phyloP scores from a whole-genome alignment of 2,797 vertebrate genomes.

The Anomalospiza imberbis region DNA sequence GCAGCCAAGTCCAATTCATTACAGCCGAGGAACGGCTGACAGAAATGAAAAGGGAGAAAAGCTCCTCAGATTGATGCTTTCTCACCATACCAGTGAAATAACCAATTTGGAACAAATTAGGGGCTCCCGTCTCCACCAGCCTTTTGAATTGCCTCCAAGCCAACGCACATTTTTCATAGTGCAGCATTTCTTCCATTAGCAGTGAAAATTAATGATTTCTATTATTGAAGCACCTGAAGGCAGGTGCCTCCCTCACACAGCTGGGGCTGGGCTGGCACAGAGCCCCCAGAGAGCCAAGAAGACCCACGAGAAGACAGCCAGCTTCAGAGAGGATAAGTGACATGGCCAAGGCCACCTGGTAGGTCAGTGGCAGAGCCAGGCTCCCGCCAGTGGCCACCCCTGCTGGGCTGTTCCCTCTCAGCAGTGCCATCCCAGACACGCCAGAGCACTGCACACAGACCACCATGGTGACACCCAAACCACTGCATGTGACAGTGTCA shows the following conservation, averaged over 20 bases:
- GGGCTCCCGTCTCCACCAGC: slow-evolving; percentile 1
- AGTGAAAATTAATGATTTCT: slow-evolving; percentile 18
- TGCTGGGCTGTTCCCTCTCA: background rate
- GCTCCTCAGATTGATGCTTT: slow-evolving; percentile 10
- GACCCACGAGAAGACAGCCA: fast-evolving
- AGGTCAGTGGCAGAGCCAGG: background rate
- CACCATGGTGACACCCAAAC: fast-evolving
- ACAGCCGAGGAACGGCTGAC: background rate
- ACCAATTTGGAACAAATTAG: slow-evolving; percentile 43
- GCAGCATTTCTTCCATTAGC: background rate
- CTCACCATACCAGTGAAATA: slow-evolving; percentile 13
- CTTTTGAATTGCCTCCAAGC: slow-evolving; percentile 14
- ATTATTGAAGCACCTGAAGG: background rate
- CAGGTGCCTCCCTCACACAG: background rate
- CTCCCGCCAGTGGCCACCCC: background rate
- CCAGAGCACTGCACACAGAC: background rate
- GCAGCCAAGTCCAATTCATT: slow-evolving; percentile 14
- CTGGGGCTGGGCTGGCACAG: background rate
- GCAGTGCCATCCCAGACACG: fast-evolving
- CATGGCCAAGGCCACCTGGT: background rate
- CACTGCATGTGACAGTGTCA: fast-evolving
- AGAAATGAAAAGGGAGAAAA: slow-evolving; percentile 19
- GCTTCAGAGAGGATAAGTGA: background rate
- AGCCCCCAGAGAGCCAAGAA: background rate
- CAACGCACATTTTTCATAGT: background rate